Evolutionary conservation across 92 coral and sea anemone genomes (phyloP).

Genomic region (Porites cylindrica): DNA sequence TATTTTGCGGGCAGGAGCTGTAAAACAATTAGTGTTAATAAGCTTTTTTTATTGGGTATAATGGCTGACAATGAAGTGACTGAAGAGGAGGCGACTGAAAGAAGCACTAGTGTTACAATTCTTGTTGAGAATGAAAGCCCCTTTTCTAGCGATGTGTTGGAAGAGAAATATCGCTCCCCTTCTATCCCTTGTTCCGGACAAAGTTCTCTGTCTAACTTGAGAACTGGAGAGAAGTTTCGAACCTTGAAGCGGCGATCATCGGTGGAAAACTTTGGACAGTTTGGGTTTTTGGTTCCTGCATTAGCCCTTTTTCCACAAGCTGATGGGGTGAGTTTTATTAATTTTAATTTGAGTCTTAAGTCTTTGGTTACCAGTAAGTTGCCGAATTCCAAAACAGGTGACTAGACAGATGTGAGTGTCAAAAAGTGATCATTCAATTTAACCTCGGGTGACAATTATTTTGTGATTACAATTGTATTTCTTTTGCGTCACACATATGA

Average conservation of each 20-base stretch:
- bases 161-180: slow-evolving; percentile 24
- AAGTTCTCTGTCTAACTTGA: neutral
- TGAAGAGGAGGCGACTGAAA: slow-evolving; percentile 15
- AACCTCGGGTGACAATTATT: no score
- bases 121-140: slow-evolving; percentile 35
- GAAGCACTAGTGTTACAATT: slow-evolving; percentile 39
- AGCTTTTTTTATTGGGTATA: neutral
- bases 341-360: no score
- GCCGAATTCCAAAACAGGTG: no score
- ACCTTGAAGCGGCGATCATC: slow-evolving; percentile 83
- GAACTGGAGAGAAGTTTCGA: slow-evolving; percentile 58
- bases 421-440: no score
- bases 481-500: no score
- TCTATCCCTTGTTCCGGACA: slow-evolving; percentile 11
- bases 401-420: no score
- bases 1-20: neutral
- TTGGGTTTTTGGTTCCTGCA: slow-evolving; percentile 90
- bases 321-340: slow-evolving; percentile 79
- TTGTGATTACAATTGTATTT: no score
- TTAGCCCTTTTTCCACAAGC: slow-evolving; percentile 84
- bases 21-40: neutral
- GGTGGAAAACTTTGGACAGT: slow-evolving; percentile 90
- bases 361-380: no score
- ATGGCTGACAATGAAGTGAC: slow-evolving; percentile 40
- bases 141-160: neutral